Conservation (phyloP, 2,797 vertebrate genomes). For the Semaprochilodus insignis region DNA sequence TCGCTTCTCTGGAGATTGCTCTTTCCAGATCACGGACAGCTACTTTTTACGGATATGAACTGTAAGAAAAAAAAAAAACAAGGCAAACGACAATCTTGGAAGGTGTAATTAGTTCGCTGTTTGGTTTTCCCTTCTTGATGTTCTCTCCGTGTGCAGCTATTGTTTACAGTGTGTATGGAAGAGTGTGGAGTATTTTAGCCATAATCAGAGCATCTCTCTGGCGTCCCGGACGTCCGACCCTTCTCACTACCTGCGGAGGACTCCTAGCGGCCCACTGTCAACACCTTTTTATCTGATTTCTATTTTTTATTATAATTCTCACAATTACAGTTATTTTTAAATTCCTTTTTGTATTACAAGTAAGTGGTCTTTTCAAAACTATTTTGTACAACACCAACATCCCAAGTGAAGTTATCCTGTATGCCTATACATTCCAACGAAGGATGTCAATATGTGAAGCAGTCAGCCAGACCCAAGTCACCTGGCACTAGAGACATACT, state of each 20-base stretch:
- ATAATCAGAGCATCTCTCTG: constrained; percentile 68
- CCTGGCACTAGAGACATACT: constrained; percentile 34
- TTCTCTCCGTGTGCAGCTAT: constrained; percentile 66
- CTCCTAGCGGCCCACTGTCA: constrained; percentile 59
- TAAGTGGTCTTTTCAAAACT: constrained; percentile 71
- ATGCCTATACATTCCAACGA: constrained; percentile 75
- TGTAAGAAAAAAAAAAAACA: constrained; percentile 59
- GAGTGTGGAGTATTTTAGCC: constrained; percentile 70
- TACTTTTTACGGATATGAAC: constrained; percentile 60
- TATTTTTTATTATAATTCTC: constrained; percentile 69
- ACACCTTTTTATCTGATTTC: constrained; percentile 72
- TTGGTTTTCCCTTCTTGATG: constrained; percentile 61
- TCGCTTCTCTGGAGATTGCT: constrained; percentile 45
- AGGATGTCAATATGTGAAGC: constrained; percentile 67
- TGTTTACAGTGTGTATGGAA: constrained; percentile 59
- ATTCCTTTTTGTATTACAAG: constrained; percentile 75
- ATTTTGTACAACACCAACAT: constrained; percentile 75
- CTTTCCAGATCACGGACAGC: constrained; percentile 60
- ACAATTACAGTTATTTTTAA: constrained; percentile 69
- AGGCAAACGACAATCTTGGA: constrained; percentile 84
- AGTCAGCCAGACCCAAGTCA: constrained; percentile 59
- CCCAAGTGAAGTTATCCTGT: constrained; percentile 67
- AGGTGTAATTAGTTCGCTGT: constrained; percentile 74
- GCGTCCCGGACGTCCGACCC: constrained; percentile 59
- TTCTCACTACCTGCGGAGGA: constrained; percentile 58